Percentiles rank a stretch among this genome's conserved stretches.
Evolutionary conservation across 2,888 invertebrate genomes (phyloP).

Genomic region (Heliconius ismenius): DNA sequence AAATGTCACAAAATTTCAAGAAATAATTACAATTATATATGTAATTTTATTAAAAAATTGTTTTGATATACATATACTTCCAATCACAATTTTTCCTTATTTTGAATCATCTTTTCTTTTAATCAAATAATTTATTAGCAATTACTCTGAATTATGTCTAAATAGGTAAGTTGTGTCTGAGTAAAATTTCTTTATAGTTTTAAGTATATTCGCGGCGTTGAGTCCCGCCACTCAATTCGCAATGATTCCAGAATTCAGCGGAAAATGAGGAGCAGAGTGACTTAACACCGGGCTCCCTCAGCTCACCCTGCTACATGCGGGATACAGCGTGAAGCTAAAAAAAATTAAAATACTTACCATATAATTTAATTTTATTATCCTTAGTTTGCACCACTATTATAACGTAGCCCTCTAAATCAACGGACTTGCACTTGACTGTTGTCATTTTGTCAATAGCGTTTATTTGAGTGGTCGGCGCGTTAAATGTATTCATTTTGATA

Average conservation of each 20-base stretch:
- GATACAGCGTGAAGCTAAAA: too few relatives aligned
- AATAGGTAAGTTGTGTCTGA: neutral
- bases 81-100: neutral
- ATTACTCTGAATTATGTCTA: neutral
- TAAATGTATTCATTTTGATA: constrained; percentile 74
- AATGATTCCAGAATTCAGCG: too few relatives aligned
- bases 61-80: too few relatives aligned
- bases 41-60: neutral
- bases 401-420: constrained; percentile 96
- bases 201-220: too few relatives aligned
- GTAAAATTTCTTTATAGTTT: too few relatives aligned
- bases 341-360: constrained; percentile 85
- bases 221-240: too few relatives aligned
- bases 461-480: constrained; percentile 76
- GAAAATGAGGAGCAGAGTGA: too few relatives aligned
- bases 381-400: constrained; percentile 96
- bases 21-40: neutral
- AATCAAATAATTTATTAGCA: neutral
- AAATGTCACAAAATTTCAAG: neutral
- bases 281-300: too few relatives aligned
- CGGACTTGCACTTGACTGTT: constrained; percentile 82
- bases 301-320: too few relatives aligned
- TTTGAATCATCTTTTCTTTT: neutral
- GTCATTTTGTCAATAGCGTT: constrained; percentile 77
- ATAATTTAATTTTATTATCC: constrained; percentile 96